Evolutionary conservation across 2,797 vertebrate genomes (phyloP), one percentile per base, ranked within the genome.

Genomic region (Falco naumanni): DNA sequence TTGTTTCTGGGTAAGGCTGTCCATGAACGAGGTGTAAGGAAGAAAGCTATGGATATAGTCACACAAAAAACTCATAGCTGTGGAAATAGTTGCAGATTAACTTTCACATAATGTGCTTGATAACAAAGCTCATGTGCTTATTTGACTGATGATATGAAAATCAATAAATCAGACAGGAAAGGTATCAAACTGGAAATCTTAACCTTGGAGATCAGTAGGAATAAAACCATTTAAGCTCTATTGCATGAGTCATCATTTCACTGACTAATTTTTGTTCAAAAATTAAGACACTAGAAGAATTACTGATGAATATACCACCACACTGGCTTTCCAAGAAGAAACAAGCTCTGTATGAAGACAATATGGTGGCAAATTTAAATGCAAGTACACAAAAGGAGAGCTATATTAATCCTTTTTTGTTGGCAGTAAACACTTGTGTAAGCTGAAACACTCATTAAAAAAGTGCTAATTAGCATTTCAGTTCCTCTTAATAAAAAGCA

Each of bases 401-500:
- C 64, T 94, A 61, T 84, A 77, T 85, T 83, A 93, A 87, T 85
- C 26, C 20, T 39, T 71, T 63, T 81, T 60, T 83, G 21, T 90
- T 90, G 64, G 57, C 85, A 87, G 45, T 79, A 88, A 95, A 85
- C 45, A 80, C 91, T 87, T 81, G 16, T 66, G 34, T 74, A 39
- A 95, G 68, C 12, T 54, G 66, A 89, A 94, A 83, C 21, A 19
- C 43, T 89, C 80, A 18, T 80, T 82, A 1, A 87, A 91, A 80
- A 87, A 43, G 13, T 64, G 41, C 20, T 90, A 92, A 95, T 90
- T 78, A 90, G 3, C 19, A 2, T 88, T 91, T 91, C 47, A 37
- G 77, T 69, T 95, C 61, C 50, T 90, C 79, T 85, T 93, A 34
- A 48, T 80, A 68, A 77, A 85, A 95, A 91, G 68, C 68, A 83